Base-by-base conservation (phyloP, 2,888 invertebrate genomes). In the Embidobia sp. region DNA sequence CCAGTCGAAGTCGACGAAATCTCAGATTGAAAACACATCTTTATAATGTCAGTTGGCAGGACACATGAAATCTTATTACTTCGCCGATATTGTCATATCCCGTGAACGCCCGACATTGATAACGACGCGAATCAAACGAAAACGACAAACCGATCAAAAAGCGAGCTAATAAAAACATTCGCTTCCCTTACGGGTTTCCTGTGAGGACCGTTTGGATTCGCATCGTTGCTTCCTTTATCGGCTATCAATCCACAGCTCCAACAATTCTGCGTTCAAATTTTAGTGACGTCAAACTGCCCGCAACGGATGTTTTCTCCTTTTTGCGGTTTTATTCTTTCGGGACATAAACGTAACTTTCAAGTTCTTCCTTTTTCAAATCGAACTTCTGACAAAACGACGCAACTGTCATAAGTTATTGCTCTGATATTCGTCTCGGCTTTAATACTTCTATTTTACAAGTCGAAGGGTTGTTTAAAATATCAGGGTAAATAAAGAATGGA, bases 241-340 rank as follows among this genome's bases (percentile, higher is more conserved):
- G 69, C 81, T 78, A 83, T 83, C 83, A 82, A 83, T 83, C 73
- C 57, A 19, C 59, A 31, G 53, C 42, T 59, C 55, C 33, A 61
- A 76, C 77, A 79, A 83, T 81, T 79, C 78, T 77, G 15, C 76
- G 51, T 76, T 79, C 79, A 77, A 82, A 81, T 82, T 78, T 79
- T 79, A 77, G 78, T 77, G 78, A 79, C 80, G 75, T 67, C 63
- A 33, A 72, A 77, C 53, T 69, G 37, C 49, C 70, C 46, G 53
- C 37, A 42, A 63, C 29, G 53, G 53, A 63, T 69, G 53, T 64
- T 40, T 77, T 42, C 48, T 46, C 15, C 61, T 26, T 40, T 33
- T 51, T 46, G 37, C 35, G 22, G 26, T 48, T 51, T 72, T 31
- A 48, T 64, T 64, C 57, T 37, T 40, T 22, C 26, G 1, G 22